Evolutionary conservation across 2,797 vertebrate species (phyloP), one percentile per base, ranked within the genome.

Genomic region (Sebastes elongatus): DNA sequence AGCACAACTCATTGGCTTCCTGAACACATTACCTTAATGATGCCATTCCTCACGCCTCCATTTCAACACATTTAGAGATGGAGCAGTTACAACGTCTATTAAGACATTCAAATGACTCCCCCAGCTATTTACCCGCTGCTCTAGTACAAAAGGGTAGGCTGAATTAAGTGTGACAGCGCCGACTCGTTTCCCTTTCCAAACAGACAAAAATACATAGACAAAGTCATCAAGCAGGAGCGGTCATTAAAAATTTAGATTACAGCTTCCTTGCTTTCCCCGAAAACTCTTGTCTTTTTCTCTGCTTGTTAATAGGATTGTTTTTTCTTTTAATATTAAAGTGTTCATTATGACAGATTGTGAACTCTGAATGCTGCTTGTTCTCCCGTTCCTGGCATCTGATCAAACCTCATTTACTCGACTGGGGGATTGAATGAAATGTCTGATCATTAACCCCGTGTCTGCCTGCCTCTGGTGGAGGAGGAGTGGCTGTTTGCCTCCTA

Each of bases 161-260:
- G 81, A 88, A 88, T 90, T 90, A 92, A 92, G 80, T 79, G 82
- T 81, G 87, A 92, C 86, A 89, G 81, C 64, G 13, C 71, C 65
- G 86, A 84, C 86, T 90, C 56, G 60, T 74, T 86, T 79, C 68
- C 81, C 61, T 79, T 83, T 82, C 77, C 83, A 86, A 90, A 89
- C 86, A 92, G 81, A 90, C 86, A 91, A 87, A 46, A 90, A 93
- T 83, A 93, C 88, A 88, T 71, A 81, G 76, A 91, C 77, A 81
- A 85, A 83, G 71, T 82, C 71, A 88, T 90, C 91, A 88, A 62
- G 77, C 77, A 83, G 86, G 83, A 93, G 83, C 16, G 25, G 78
- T 49, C 88, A 95, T 96, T 93, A 94, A 94, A 93, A 91, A 93
- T 95, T 94, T 90, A 94, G 83, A 93, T 87, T 87, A 82, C 86